Percentiles rank a stretch among this genome's conserved stretches.
Conservation (phyloP, 2,797 vertebrate species). For the Falco novaeseelandiae region DNA sequence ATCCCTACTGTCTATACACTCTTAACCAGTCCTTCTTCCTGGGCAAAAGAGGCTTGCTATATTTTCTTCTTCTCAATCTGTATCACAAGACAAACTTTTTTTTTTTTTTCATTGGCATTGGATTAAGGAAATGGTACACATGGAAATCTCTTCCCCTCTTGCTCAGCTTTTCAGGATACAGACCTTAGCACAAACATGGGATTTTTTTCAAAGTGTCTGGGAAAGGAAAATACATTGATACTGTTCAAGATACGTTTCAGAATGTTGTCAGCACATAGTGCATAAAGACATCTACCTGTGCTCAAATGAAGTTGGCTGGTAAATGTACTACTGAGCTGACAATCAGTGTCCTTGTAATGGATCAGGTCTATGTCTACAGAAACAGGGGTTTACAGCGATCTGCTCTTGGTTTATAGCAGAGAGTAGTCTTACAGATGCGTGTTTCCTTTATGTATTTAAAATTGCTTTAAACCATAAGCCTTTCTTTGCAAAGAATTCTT, state of each 20-base stretch:
- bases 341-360: background rate
- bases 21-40: background rate
- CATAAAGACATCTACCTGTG: background rate
- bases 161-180: background rate
- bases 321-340: conserved; percentile 6
- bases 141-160: background rate
- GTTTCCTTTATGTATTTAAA: conserved; percentile 15
- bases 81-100: background rate
- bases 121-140: background rate
- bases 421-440: background rate
- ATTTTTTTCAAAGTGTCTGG: background rate
- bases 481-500: background rate
- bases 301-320: background rate
- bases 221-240: background rate
- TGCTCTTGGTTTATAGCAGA: background rate
- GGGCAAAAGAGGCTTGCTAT: background rate
- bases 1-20: background rate
- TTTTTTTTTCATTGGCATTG: background rate
- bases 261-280: background rate
- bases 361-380: background rate
- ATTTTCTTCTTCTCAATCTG: background rate
- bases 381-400: background rate
- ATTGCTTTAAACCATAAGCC: background rate
- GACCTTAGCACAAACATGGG: background rate
- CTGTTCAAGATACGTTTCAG: background rate